phyloP scores from a whole-genome alignment of 2,888 invertebrate genomes.

The Drosophila testacea region DNA sequence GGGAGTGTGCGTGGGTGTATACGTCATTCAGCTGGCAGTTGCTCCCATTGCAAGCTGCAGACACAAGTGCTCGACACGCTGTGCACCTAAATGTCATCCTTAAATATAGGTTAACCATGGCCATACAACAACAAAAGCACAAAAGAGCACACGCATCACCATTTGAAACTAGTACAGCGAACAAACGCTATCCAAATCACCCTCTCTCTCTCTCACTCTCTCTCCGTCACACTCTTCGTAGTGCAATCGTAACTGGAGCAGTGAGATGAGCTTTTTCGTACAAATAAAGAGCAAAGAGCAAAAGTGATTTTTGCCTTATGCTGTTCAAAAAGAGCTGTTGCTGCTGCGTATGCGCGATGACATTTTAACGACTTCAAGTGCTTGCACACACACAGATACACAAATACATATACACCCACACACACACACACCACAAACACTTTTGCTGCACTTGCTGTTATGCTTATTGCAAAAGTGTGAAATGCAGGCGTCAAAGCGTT shows the following conservation, averaged over 20 bases:
- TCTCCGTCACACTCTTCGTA: background rate
- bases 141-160: constrained; percentile 34
- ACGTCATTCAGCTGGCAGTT: constrained; percentile 41
- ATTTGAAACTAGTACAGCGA: constrained; percentile 20
- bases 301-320: constrained; percentile 14
- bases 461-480: constrained; percentile 22
- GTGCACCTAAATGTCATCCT: constrained; percentile 56
- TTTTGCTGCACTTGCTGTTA: constrained; percentile 18
- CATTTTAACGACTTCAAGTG: constrained; percentile 59
- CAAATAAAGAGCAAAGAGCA: constrained; percentile 21
- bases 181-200: constrained; percentile 6
- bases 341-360: constrained; percentile 66
- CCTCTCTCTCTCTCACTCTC: background rate
- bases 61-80: constrained; percentile 41
- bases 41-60: constrained; percentile 32
- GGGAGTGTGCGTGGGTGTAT: constrained; percentile 1
- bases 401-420: constrained; percentile 20
- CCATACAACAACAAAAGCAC: constrained; percentile 17
- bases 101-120: constrained; percentile 61
- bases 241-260: constrained; percentile 49
- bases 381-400: constrained; percentile 18
- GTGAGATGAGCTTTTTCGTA: constrained; percentile 23
- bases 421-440: constrained; percentile 18
- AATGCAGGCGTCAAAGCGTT: constrained; percentile 32
- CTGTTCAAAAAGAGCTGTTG: constrained; percentile 17